Base-by-base conservation (phyloP, 1,140 invertebrate genomes). In the Papilio glaucus region DNA sequence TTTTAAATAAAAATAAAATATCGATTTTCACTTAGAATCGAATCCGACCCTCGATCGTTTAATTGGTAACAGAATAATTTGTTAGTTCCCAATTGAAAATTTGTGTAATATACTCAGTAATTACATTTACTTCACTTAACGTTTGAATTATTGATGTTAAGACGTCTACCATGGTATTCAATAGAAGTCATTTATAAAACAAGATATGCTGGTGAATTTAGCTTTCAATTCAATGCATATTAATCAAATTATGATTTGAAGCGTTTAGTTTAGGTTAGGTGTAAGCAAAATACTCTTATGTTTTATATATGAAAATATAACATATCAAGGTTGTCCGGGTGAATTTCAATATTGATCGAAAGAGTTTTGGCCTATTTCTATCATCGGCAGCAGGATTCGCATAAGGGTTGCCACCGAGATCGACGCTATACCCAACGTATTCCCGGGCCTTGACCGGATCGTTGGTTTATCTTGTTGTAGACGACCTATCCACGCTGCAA, bases 101-200 rank as follows among this genome's bases (percentile, higher is more conserved):
- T 57, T 21, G 21, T 26, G 49, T 57, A 21, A 49, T 49, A 21
- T 21, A 13, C 21, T 24, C 3, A 24, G 18, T 12, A 53, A 4
- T 53, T 53, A 53, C 49, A 53, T 53, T 49, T 26, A 53, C 10
- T 53, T 49, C 7, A 49, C 15, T 49, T 53, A 24, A 53, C 49
- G 24, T 53, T 53, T 24, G 21, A 53, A 24, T 53, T 24, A 53
- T 53, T 53, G 1, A 24, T 24, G 9, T 53, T 53, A 24, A 49
- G 15, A 5, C 49, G 18, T 26, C 49, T 53, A 53, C 6, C 49
- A 18, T 26, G 49, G 2, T 53, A 10, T 24, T 24, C 18, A 26
- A 24, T 26, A 21, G 18, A 53, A 53, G 8, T 21, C 45, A 24
- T 24, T 53, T 0, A 53, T 53, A 26, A 4, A 53, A 53, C 21